Conservation (phyloP, 2,113 vertebrate species). For the Chaetura pelagica region DNA sequence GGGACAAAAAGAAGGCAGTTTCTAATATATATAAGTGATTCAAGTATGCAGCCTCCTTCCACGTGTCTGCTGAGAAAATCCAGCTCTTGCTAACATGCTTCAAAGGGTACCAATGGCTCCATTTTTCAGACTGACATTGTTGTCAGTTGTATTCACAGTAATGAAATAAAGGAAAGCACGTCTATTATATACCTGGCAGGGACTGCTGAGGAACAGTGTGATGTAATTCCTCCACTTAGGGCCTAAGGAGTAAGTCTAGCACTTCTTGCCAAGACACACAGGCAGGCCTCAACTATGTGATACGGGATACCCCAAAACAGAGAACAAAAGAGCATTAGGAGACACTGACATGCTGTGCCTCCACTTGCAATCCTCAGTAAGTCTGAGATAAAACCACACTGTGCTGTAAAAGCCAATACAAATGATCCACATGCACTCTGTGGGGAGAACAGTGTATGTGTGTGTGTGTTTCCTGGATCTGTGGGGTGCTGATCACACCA, state of each 20-base stretch:
- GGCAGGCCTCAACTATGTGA: neutral
- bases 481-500: neutral
- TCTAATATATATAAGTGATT: neutral
- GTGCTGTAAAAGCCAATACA: neutral
- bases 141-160: rapidly evolving
- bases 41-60: neutral
- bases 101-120: neutral
- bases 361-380: neutral
- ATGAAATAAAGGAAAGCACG: neutral
- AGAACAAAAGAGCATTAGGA: neutral
- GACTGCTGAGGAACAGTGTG: neutral
- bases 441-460: rapidly evolving
- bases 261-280: constrained; percentile 1
- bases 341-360: neutral
- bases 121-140: neutral
- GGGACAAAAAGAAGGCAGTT: neutral
- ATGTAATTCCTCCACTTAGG: constrained; percentile 4
- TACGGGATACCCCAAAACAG: neutral
- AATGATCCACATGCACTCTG: neutral
- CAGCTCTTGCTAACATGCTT: neutral
- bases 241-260: neutral
- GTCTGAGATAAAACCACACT: neutral
- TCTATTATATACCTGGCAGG: neutral
- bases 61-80: neutral
- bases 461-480: neutral